phyloP scores from a whole-genome alignment of 2,888 invertebrate genomes.

The Endomychus coccineus region DNA sequence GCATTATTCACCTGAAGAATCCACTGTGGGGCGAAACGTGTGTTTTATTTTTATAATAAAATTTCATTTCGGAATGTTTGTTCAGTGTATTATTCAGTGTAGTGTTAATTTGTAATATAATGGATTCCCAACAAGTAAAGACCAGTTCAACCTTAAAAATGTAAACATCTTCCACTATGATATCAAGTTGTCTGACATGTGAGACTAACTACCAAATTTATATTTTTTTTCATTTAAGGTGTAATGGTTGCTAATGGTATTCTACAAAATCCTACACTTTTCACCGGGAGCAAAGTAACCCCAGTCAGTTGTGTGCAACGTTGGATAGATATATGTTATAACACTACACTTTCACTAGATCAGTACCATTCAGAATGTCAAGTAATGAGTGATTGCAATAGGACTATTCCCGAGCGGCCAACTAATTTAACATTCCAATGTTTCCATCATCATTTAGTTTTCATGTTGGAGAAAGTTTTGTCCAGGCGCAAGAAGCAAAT shows the following conservation, averaged over 20 bases:
- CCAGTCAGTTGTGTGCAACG: conserved; percentile 70
- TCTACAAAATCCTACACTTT: conserved; percentile 85
- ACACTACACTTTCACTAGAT: conserved; percentile 38
- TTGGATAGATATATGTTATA: conserved; percentile 69
- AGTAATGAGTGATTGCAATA: too few relatives aligned
- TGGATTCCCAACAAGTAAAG: too few relatives aligned
- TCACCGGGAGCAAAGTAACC: conserved; percentile 62
- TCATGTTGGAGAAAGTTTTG: conserved; percentile 84
- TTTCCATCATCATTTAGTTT: conserved; percentile 94
- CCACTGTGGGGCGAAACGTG: too few relatives aligned
- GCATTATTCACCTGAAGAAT: too few relatives aligned
- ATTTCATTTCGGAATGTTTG: too few relatives aligned
- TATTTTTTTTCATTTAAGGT: conserved; percentile 44
- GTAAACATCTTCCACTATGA: too few relatives aligned
- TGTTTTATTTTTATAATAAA: too few relatives aligned
- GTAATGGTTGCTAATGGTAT: conserved; percentile 92
- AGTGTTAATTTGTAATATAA: too few relatives aligned
- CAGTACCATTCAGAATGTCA: conserved; percentile 15
- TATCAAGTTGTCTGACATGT: too few relatives aligned
- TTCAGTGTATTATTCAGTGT: too few relatives aligned
- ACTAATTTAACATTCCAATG: conserved; percentile 64
- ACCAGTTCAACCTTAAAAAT: too few relatives aligned
- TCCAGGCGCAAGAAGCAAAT: conserved; percentile 62
- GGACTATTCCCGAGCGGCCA: conserved; percentile 47
- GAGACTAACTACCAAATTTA: too few relatives aligned